Evolutionary conservation across 2,113 vertebrate species (phyloP).

Genomic region (Dicentrarchus labrax): DNA sequence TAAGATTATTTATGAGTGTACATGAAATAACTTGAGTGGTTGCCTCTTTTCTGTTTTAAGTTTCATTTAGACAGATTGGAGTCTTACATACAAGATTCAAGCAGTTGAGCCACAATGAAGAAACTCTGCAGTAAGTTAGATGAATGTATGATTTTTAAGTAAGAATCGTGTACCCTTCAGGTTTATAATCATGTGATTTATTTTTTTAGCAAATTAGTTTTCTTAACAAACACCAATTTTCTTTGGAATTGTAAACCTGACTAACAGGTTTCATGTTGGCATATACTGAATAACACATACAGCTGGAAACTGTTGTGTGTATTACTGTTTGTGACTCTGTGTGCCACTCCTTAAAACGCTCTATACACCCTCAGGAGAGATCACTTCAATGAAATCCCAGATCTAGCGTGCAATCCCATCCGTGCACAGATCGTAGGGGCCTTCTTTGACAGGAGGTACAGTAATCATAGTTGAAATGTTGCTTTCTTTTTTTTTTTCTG

Average conservation of each 20-base stretch:
- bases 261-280: slow-evolving; percentile 28
- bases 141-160: neutral
- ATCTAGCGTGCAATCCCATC: slow-evolving; percentile 93
- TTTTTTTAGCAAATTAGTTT: neutral
- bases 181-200: neutral
- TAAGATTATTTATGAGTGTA: neutral
- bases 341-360: slow-evolving; percentile 13
- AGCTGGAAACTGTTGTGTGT: neutral
- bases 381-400: slow-evolving; percentile 89
- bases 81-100: slow-evolving; percentile 92
- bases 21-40: neutral
- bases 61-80: slow-evolving; percentile 92
- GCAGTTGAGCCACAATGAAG: slow-evolving; percentile 90
- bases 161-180: neutral
- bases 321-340: neutral
- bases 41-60: slow-evolving; percentile 73
- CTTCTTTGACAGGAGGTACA: slow-evolving; percentile 94
- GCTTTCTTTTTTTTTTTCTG: too few species aligned
- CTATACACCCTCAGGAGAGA: slow-evolving; percentile 85
- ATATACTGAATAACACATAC: too few species aligned
- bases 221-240: neutral
- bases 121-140: slow-evolving; percentile 79
- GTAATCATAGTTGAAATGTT: neutral
- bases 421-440: slow-evolving; percentile 91
- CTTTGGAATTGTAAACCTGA: slow-evolving; percentile 36